These are phyloP conservation scores for Oreamnos americanus DNA, from an alignment of 2,113 vertebrate genomes.

Conservation along the genomic window DNA sequence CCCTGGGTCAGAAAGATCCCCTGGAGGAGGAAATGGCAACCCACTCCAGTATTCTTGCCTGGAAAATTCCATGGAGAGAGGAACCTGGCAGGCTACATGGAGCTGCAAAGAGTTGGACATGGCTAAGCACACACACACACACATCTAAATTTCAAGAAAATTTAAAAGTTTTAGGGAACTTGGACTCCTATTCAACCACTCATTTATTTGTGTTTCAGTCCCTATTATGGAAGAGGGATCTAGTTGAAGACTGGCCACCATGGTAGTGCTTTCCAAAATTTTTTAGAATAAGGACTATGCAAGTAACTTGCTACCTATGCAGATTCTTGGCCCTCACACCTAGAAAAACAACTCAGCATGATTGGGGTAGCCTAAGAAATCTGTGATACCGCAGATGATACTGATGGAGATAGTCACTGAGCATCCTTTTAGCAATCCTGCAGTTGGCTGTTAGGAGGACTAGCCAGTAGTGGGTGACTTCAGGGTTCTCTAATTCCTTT, in stretches of 20 bases:
- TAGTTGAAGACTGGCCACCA: background rate
- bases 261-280: background rate
- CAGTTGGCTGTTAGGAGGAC: background rate
- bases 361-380: background rate
- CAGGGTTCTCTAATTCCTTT: background rate
- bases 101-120: background rate
- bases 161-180: background rate
- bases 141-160: background rate
- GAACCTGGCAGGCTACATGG: background rate
- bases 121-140: background rate
- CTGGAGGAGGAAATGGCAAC: background rate
- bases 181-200: background rate
- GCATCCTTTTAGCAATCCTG: background rate
- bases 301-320: background rate
- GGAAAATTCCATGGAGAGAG: background rate
- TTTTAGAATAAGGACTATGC: background rate
- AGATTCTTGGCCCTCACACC: background rate
- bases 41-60: background rate
- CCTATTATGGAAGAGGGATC: background rate
- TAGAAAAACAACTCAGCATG: background rate
- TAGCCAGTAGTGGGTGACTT: accelerated
- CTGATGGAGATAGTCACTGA: background rate
- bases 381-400: background rate
- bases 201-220: background rate
- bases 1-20: background rate